A percentile compares a stretch with the other conserved stretches of the same genome.
Evolutionary conservation across 2,888 invertebrate species (phyloP).

Genomic region (Allacma fusca): DNA sequence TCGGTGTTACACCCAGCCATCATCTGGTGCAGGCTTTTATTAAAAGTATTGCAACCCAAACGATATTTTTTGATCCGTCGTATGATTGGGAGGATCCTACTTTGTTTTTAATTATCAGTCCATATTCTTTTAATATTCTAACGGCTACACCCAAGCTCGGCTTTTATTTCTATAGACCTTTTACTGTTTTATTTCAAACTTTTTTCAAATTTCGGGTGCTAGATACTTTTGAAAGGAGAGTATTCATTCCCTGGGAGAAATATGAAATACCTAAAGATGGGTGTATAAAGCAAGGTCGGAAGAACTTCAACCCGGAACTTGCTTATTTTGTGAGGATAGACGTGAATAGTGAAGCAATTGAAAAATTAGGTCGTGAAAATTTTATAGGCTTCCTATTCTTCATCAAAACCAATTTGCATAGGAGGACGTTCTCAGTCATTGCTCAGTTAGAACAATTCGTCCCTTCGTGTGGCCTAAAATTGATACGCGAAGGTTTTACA

Average conservation of each 20-base stretch:
- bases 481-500: slow-evolving; percentile 72
- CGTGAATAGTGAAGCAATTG: slow-evolving; percentile 66
- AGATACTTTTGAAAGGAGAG: slow-evolving; percentile 71
- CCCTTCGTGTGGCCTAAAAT: slow-evolving; percentile 75
- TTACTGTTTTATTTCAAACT: slow-evolving; percentile 73
- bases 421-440: slow-evolving; percentile 72
- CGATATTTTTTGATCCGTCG: slow-evolving; percentile 49
- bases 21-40: slow-evolving; percentile 45
- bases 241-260: slow-evolving; percentile 74
- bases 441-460: slow-evolving; percentile 81
- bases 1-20: slow-evolving; percentile 49
- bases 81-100: slow-evolving; percentile 41
- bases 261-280: not conserved
- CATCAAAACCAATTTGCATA: slow-evolving; percentile 72
- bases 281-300: not conserved
- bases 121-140: slow-evolving; percentile 39
- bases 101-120: slow-evolving; percentile 42
- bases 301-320: slow-evolving; percentile 66
- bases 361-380: slow-evolving; percentile 63
- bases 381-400: slow-evolving; percentile 76
- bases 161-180: slow-evolving; percentile 68
- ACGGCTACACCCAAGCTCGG: slow-evolving; percentile 65
- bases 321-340: slow-evolving; percentile 74
- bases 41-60: slow-evolving; percentile 34
- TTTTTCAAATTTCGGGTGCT: slow-evolving; percentile 73